Conservation (phyloP, 1,140 invertebrate species). For the Apis laboriosa region DNA sequence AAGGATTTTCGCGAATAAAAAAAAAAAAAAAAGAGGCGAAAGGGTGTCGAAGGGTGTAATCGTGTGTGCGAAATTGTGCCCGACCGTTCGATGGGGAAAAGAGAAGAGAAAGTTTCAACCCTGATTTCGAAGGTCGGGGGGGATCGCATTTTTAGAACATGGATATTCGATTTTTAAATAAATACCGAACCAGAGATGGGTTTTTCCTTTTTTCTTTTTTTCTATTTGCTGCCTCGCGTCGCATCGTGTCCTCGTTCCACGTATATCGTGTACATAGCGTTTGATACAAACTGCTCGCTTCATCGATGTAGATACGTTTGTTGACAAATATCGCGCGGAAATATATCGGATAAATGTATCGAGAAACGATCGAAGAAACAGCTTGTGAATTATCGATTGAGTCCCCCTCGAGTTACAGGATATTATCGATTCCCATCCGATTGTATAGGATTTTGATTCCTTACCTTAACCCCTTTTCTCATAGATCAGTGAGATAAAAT, state of each 20-base stretch:
- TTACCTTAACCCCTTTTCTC: too few relatives aligned
- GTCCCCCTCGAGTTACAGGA: too few relatives aligned
- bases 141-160: background rate
- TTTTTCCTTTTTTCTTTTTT: too few relatives aligned
- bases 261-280: background rate
- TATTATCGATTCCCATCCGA: too few relatives aligned
- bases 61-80: constrained; percentile 17
- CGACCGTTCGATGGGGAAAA: background rate
- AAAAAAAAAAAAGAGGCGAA: constrained; percentile 18
- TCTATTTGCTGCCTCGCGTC: background rate
- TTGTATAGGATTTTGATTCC: too few relatives aligned
- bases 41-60: constrained; percentile 26
- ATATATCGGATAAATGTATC: background rate
- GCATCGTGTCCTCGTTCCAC: background rate
- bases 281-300: background rate
- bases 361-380: background rate
- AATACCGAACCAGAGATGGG: background rate
- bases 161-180: constrained; percentile 11
- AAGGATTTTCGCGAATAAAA: constrained; percentile 6
- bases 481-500: too few relatives aligned
- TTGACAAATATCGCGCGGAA: background rate
- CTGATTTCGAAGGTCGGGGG: constrained; percentile 9
- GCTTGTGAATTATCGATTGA: background rate
- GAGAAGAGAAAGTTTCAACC: constrained; percentile 25
- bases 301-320: background rate